Evolutionary conservation across 2,888 invertebrate species (phyloP), one percentile per base, ranked within the genome.

Genomic region (Parapristionchus giblindavisi): DNA sequence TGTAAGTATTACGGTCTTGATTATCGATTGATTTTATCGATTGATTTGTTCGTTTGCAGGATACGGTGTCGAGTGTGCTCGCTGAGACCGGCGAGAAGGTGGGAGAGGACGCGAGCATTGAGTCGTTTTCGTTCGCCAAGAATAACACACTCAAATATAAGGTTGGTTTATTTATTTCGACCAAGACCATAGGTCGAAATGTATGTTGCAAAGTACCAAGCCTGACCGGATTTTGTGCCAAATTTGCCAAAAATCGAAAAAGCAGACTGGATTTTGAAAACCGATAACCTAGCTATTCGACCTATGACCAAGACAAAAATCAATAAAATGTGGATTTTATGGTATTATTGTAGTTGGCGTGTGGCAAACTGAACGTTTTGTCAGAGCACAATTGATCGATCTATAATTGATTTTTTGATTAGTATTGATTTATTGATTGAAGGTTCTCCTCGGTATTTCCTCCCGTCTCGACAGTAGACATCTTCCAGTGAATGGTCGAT

Each of bases 401-500:
- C 40, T 63, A 61, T 61, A 3, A 2, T 61, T 36, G 17, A 3
- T 58, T 27, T 66, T n/a, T 27, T 32, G 52, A 6, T 43, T 52
- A n/a, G n/a, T n/a, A n/a, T n/a, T n/a, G n/a, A n/a, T n/a, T n/a
- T n/a, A n/a, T n/a, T n/a, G n/a, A n/a, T n/a, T n/a, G n/a, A 8
- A 74, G 74, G 29, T 74, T 48, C 52, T 74, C 2, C 24, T 51
- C 24, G 24, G 63, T 3, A 11, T 74, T 8, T 74, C 74, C 3
- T 61, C 74, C 63, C 74, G 74, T 52, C 66, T 80, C 21, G 76
- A 77, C 11, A n/a, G 14, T 56, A 21, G 17, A 27, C 83, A 83
- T 68, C 81, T 77, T 66, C 83, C 83, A 21, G 77, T 82, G 6
- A 87, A 84, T 73, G 83, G 82, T 6, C 79, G 78, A 17, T 78